Base-by-base conservation (phyloP, 1,140 invertebrate species). In the Nasonia longicornis region DNA sequence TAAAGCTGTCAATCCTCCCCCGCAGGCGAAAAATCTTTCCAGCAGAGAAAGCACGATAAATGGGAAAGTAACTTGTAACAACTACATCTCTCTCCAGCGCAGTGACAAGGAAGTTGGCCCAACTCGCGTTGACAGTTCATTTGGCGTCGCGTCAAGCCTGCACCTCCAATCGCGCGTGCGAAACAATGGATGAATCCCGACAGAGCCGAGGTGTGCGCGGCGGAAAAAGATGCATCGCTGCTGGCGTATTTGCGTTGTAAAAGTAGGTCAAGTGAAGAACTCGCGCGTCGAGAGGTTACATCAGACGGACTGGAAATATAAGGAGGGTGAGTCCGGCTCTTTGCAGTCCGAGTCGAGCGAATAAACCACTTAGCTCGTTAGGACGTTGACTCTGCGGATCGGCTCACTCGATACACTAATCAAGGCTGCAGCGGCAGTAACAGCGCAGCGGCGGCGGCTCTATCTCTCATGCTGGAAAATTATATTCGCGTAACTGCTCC, bases 301-400 rank as follows among this genome's bases (percentile, higher is more conserved):
- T 64, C 58, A 14, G 66, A 31, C 6, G n/a, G 4, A 52, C 38
- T 14, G 26, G 29, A 64, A n/a, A 64, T 66, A 42, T 72, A 45
- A 52, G 4, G 77, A 2, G 38, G 11, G 52, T 48, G 3, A 78
- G 77, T 26, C 26, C 14, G 45, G 38, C 10, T 20, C 38, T 20
- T 16, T 20, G 45, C 38, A 66, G 20, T 38, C 66, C 78, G 52
- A 70, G 79, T 81, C 29, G 79, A 81, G 66, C 72, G 72, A 76
- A 69, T 64, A 81, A 81, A 81, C 72, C 79, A 81, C 79, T 81
- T 76, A 70, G 58, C 72, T 81, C 79, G 79, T 81, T 81, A 76
- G 72, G 11, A 11, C 79, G 66, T 76, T 81, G 73, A 81, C 73
- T 81, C 31, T 76, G 52, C 48, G 63, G 52, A 79, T 72, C 72